Evolutionary conservation across 2,888 invertebrate species (phyloP).

Genomic region (Dolichomitus sp.): DNA sequence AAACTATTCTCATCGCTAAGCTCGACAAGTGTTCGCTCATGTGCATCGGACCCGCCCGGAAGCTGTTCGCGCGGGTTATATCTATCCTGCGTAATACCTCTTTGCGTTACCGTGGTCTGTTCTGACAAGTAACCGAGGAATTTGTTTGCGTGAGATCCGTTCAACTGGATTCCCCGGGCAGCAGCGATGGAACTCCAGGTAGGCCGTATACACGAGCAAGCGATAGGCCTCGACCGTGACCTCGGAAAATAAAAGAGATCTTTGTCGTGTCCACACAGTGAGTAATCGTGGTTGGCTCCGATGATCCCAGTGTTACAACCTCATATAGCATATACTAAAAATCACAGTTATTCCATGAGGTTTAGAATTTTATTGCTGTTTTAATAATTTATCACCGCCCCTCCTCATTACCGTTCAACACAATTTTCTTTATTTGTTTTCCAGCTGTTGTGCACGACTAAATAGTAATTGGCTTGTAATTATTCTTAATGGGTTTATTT

Average conservation of each 20-base stretch:
- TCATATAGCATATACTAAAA: slow-evolving; percentile 3
- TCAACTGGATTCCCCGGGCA: slow-evolving; percentile 48
- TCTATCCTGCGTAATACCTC: slow-evolving; percentile 60
- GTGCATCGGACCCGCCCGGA: slow-evolving; percentile 81
- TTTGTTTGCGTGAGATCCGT: slow-evolving; percentile 63
- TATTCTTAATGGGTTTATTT: no score
- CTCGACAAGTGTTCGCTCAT: slow-evolving; percentile 74
- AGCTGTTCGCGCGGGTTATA: slow-evolving; percentile 71
- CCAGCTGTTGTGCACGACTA: no score
- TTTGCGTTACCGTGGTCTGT: slow-evolving; percentile 50
- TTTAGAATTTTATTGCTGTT: neutral
- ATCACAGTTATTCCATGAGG: slow-evolving; percentile 21
- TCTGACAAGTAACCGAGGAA: slow-evolving; percentile 40
- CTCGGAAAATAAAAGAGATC: slow-evolving; percentile 54
- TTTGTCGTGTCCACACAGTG: slow-evolving; percentile 37
- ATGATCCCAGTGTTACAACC: slow-evolving; percentile 14
- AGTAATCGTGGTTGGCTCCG: slow-evolving; percentile 35
- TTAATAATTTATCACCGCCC: no score
- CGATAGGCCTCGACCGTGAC: slow-evolving; percentile 56
- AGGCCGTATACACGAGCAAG: neutral
- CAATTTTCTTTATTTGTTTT: no score
- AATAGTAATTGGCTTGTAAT: no score
- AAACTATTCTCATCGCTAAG: slow-evolving; percentile 57
- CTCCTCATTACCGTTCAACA: no score
- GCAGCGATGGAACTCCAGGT: slow-evolving; percentile 16